These are phyloP conservation scores for Caenorhabditis auriculariae DNA, from an alignment of 2,888 invertebrate species.

Conservation along the genomic window DNA sequence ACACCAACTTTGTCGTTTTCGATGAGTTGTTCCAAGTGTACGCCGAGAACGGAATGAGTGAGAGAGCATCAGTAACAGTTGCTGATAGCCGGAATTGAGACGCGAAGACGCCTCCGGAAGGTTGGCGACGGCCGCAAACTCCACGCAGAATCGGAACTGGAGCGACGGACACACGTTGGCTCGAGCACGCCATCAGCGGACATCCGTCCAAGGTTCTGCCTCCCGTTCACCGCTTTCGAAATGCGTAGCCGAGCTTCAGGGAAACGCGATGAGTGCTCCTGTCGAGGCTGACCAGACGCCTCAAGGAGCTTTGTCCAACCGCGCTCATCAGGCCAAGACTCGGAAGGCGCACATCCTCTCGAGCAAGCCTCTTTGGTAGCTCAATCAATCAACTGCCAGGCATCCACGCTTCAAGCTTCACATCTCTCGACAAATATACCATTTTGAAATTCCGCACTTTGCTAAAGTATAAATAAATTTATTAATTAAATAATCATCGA, in stretches of 20 bases:
- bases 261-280: constrained; percentile 43
- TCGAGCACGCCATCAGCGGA: constrained; percentile 50
- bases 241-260: constrained; percentile 12
- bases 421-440: too few relatives aligned
- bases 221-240: not conserved
- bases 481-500: too few relatives aligned
- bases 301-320: constrained; percentile 53
- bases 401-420: too few relatives aligned
- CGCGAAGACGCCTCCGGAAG: constrained; percentile 48
- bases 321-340: constrained; percentile 49
- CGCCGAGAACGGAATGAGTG: constrained; percentile 22
- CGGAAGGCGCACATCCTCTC: constrained; percentile 57
- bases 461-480: too few relatives aligned
- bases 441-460: too few relatives aligned
- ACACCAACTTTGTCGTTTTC: constrained; percentile 85
- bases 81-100: constrained; percentile 11
- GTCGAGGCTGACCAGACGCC: constrained; percentile 52
- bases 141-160: constrained; percentile 50
- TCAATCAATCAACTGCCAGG: too few relatives aligned
- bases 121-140: constrained; percentile 56
- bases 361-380: constrained; percentile 57
- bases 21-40: constrained; percentile 74
- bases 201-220: constrained; percentile 40
- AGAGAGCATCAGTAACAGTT: too few relatives aligned
- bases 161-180: constrained; percentile 49